phyloP scores from a whole-genome alignment of 2,113 vertebrate species.

The Petrocephalus microphthalmus region DNA sequence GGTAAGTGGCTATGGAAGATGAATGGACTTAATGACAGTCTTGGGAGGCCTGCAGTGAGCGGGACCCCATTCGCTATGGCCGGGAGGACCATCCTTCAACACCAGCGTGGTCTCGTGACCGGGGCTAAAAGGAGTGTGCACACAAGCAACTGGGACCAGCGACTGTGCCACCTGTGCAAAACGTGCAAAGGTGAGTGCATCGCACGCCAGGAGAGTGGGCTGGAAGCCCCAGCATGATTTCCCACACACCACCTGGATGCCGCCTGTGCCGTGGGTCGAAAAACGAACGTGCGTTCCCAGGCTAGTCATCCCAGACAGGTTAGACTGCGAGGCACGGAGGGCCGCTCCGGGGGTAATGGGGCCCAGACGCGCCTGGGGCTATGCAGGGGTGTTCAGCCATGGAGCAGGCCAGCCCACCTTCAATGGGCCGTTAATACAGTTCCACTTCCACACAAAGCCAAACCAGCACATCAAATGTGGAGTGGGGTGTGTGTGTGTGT shows the following conservation, averaged over 20 bases:
- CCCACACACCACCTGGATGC: not conserved
- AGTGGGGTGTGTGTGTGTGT: not conserved
- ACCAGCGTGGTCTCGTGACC: not conserved
- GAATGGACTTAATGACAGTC: not conserved
- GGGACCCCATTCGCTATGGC: not conserved
- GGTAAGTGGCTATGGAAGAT: not conserved
- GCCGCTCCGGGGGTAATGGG: conserved; percentile 45
- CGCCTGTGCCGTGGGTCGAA: conserved; percentile 47
- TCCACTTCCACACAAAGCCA: conserved; percentile 42
- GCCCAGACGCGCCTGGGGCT: conserved; percentile 53
- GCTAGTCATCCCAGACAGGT: conserved; percentile 51
- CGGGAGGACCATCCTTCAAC: not conserved
- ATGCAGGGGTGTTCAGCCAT: conserved; percentile 56
- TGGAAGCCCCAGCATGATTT: not conserved
- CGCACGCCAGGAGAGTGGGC: not conserved
- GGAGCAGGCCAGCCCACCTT: conserved; percentile 55
- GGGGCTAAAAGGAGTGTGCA: not conserved
- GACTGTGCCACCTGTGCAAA: not conserved
- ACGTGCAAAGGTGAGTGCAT: not conserved
- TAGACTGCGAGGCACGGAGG: conserved; percentile 34
- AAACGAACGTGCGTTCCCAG: conserved; percentile 56
- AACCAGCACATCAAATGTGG: conserved; percentile 32
- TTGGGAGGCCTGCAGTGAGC: not conserved
- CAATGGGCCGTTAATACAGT: conserved; percentile 59
- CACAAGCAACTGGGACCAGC: too few relatives aligned